phyloP scores from a whole-genome alignment of 1,140 invertebrate species.

The Diuraphis noxia region DNA sequence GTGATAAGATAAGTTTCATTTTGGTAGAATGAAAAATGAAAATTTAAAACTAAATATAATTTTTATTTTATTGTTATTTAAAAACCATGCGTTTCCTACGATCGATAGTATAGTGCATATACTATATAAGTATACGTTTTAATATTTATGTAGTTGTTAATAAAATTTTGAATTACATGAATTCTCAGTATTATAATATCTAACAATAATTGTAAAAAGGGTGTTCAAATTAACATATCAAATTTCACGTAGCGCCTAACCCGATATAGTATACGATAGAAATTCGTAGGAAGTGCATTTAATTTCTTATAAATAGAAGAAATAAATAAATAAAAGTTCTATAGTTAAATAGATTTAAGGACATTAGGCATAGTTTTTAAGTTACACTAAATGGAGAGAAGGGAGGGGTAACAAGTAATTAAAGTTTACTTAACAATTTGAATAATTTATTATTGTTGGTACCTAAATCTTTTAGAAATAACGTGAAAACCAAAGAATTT shows the following conservation, averaged over 20 bases:
- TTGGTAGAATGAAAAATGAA: too few relatives aligned
- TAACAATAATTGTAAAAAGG: not conserved
- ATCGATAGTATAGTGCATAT: too few relatives aligned
- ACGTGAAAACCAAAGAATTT: not conserved
- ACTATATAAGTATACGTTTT: not conserved
- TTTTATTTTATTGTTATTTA: not conserved
- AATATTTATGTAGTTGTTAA: not conserved
- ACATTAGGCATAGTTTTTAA: not conserved
- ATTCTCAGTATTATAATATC: not conserved
- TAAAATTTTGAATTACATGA: not conserved
- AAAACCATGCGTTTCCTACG: too few relatives aligned
- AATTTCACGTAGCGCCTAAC: not conserved
- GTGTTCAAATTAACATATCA: not conserved
- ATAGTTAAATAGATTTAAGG: not conserved
- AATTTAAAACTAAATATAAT: too few relatives aligned
- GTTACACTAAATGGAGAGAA: not conserved
- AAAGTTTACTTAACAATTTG: not conserved
- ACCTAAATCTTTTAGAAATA: not conserved
- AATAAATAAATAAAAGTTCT: not conserved
- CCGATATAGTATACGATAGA: not conserved
- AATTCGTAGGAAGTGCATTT: not conserved
- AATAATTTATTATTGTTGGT: not conserved
- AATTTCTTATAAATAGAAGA: not conserved
- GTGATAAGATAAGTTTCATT: too few relatives aligned
- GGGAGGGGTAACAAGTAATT: not conserved